Percentiles rank a stretch among this genome's conserved stretches.
Conservation (phyloP, 2,113 vertebrate genomes). For the Hiodon tergisus region DNA sequence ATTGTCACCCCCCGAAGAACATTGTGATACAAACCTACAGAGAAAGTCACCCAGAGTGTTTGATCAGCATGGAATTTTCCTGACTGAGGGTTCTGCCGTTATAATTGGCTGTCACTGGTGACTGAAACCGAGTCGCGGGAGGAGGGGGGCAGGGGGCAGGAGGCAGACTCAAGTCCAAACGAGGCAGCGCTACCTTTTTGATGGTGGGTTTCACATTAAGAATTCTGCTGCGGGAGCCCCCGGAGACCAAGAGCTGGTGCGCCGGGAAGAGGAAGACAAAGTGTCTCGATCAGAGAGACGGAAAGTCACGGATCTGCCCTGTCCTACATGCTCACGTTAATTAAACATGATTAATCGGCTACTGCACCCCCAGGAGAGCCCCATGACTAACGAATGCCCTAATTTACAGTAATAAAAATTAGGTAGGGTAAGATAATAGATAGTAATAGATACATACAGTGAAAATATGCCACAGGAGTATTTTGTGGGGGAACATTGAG, state of each 20-base stretch:
- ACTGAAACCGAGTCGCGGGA: background rate
- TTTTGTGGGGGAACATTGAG: too few species aligned
- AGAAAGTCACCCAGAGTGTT: background rate
- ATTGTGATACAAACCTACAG: background rate
- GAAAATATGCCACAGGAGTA: too few species aligned
- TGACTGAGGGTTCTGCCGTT: background rate
- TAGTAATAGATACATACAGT: too few species aligned
- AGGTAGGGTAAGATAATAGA: too few species aligned
- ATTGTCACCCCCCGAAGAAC: background rate
- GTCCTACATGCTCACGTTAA: constrained; percentile 63
- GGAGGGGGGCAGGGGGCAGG: constrained; percentile 1
- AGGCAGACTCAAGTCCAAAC: background rate
- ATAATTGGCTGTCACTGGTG: background rate
- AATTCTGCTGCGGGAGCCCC: constrained; percentile 49
- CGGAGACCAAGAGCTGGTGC: constrained; percentile 52
- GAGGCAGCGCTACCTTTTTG: constrained; percentile 45
- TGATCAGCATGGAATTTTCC: background rate
- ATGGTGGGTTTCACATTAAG: constrained; percentile 61
- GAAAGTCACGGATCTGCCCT: constrained; percentile 63
- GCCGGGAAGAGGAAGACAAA: constrained; percentile 51
- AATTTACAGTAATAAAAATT: too few species aligned
- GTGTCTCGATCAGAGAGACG: constrained; percentile 62
- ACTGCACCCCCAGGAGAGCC: too few species aligned
- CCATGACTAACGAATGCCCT: too few species aligned
- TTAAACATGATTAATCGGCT: constrained; percentile 68